Evolutionary conservation across 1,140 invertebrate genomes (phyloP).

Genomic region (Meloidogyne floridensis): DNA sequence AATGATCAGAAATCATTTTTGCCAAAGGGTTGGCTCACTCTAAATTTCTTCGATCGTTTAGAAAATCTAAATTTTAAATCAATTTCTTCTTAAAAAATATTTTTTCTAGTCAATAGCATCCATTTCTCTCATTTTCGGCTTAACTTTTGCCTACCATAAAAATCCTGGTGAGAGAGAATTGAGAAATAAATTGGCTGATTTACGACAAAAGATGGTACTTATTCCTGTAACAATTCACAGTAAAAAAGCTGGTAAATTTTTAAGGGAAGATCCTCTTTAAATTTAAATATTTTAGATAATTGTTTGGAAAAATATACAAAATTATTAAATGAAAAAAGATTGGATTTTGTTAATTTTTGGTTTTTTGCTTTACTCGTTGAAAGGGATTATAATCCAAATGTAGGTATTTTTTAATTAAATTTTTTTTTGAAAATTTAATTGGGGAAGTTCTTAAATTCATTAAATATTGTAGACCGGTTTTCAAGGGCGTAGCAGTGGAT

Average conservation of each 20-base stretch:
- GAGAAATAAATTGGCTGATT: constrained; percentile 9
- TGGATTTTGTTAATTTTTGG: constrained; percentile 25
- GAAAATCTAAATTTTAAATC: no score
- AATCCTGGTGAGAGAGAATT: constrained; percentile 20
- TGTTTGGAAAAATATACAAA: constrained; percentile 20
- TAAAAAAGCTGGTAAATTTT: not conserved
- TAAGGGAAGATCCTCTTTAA: no score
- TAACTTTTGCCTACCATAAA: constrained; percentile 8
- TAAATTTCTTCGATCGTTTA: no score
- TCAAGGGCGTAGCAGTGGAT: no score
- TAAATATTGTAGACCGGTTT: no score
- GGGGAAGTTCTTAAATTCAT: no score
- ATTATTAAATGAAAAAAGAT: constrained; percentile 24
- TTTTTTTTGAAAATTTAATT: no score
- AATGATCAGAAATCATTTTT: no score
- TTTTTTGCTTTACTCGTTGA: constrained; percentile 23
- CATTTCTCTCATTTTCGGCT: not conserved
- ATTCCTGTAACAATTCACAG: constrained; percentile 26
- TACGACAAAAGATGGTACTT: constrained; percentile 26
- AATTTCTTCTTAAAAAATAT: not conserved
- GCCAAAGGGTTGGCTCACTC: no score
- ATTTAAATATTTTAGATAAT: not conserved
- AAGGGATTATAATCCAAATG: constrained; percentile 1
- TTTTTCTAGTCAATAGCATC: not conserved
- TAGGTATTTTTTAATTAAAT: not conserved